phyloP scores from a whole-genome alignment of 2,113 vertebrate species.

The Mobula birostris region DNA sequence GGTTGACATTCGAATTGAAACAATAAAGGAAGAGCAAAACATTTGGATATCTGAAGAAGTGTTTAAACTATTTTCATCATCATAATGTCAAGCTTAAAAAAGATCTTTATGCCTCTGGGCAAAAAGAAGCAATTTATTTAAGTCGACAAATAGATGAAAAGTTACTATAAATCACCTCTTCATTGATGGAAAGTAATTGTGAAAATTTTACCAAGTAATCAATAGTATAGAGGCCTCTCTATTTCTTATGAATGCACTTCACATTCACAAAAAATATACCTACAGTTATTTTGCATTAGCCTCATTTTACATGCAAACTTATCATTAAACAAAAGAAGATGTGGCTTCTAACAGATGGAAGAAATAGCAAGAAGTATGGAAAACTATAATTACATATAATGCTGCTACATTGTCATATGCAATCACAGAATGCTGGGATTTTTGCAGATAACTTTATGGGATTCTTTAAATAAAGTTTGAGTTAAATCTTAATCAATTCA shows the following conservation, averaged over 20 bases:
- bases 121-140: too few relatives aligned
- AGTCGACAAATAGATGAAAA: too few relatives aligned
- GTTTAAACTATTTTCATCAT: too few relatives aligned
- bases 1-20: too few relatives aligned
- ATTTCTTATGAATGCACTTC: conserved; percentile 17
- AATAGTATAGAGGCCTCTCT: not conserved
- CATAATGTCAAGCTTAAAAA: too few relatives aligned
- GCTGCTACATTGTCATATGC: not conserved
- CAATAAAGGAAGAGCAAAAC: too few relatives aligned
- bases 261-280: conserved; percentile 29
- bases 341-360: conserved; percentile 28
- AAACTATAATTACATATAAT: not conserved
- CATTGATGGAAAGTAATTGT: too few relatives aligned
- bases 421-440: not conserved
- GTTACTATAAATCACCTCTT: too few relatives aligned
- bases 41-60: too few relatives aligned
- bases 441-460: not conserved
- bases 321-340: conserved; percentile 24
- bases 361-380: conserved; percentile 18
- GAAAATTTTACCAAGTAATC: not conserved
- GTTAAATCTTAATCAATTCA: not conserved
- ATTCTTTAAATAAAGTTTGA: not conserved
- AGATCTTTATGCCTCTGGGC: too few relatives aligned
- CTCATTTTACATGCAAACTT: conserved; percentile 32
- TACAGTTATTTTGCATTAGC: conserved; percentile 27